Evolutionary conservation across 2,797 vertebrate genomes (phyloP).

Genomic region (Malurus splendens): DNA sequence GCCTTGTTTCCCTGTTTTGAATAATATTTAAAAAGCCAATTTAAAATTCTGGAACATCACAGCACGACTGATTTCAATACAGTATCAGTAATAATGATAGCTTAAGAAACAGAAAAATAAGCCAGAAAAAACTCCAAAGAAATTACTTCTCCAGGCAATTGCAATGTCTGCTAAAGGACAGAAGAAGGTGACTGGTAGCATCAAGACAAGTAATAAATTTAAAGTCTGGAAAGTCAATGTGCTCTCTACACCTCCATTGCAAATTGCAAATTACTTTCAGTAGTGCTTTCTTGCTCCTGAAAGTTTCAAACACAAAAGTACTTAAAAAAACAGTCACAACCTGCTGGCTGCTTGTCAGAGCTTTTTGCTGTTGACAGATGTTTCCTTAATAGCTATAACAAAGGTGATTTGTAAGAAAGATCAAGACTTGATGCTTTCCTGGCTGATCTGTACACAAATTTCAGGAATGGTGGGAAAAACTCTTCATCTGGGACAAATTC

Average conservation of each 20-base stretch:
- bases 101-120: slow-evolving; percentile 54
- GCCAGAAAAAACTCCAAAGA: neutral
- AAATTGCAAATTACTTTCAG: slow-evolving; percentile 24
- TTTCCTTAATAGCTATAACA: neutral
- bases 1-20: neutral
- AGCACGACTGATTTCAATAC: slow-evolving; percentile 60
- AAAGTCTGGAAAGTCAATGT: slow-evolving; percentile 67
- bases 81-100: slow-evolving; percentile 59
- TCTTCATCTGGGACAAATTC: neutral
- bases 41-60: neutral
- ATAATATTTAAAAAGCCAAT: neutral
- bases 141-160: slow-evolving; percentile 69
- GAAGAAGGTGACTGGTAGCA: slow-evolving; percentile 72
- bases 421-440: neutral
- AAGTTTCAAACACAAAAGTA: slow-evolving; percentile 39
- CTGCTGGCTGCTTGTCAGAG: slow-evolving; percentile 15
- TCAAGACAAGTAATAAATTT: slow-evolving; percentile 69
- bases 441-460: neutral
- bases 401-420: neutral
- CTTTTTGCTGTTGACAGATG: slow-evolving; percentile 22
- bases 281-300: slow-evolving; percentile 24
- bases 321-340: slow-evolving; percentile 16
- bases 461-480: neutral
- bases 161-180: slow-evolving; percentile 73
- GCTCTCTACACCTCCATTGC: slow-evolving; percentile 61